phyloP scores from a whole-genome alignment of 2,113 vertebrate species.

The Shinisaurus crocodilurus region DNA sequence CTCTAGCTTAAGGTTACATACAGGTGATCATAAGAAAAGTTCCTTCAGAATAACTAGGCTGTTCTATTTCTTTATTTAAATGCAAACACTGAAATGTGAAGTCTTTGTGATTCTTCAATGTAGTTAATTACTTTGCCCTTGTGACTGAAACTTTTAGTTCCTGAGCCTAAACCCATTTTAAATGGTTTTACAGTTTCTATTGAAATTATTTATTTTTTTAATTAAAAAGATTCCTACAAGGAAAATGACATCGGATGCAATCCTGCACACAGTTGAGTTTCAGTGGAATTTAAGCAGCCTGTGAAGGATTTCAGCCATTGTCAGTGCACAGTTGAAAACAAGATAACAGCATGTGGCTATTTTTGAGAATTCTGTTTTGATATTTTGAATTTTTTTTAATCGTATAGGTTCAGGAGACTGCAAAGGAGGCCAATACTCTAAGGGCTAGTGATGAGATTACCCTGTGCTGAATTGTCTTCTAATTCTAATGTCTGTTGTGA shows the following conservation, averaged over 20 bases:
- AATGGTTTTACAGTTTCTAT: background rate
- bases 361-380: slow-evolving; percentile 17
- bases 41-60: background rate
- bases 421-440: slow-evolving; percentile 18
- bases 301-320: slow-evolving; percentile 10
- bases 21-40: background rate
- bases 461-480: slow-evolving; percentile 38
- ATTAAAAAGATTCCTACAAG: slow-evolving; percentile 20
- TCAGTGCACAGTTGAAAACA: background rate
- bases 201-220: background rate
- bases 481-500: slow-evolving; percentile 39
- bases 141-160: slow-evolving; percentile 18
- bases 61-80: background rate
- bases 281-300: background rate
- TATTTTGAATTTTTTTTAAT: slow-evolving; percentile 35
- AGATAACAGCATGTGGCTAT: background rate
- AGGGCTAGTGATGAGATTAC: slow-evolving; percentile 34
- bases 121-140: background rate
- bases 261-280: background rate
- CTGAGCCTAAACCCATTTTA: background rate
- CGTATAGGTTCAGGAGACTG: background rate
- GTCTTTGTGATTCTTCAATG: background rate
- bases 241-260: background rate
- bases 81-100: background rate
- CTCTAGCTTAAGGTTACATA: background rate